phyloP scores from a whole-genome alignment of 2,113 vertebrate genomes.

The Otolemur garnettii region DNA sequence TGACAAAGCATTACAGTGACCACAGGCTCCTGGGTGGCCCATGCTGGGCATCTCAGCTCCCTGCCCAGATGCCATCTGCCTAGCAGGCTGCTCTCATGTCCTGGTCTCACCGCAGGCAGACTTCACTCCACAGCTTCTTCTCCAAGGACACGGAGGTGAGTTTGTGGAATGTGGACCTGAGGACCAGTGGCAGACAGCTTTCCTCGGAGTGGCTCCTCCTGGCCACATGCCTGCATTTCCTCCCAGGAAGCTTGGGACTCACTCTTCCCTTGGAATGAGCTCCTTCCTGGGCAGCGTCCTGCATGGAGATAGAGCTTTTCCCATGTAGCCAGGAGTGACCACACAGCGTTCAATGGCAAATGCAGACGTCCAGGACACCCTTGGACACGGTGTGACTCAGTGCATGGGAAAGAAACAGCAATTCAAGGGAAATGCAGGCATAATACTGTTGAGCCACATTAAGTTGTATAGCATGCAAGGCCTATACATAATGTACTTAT shows the following conservation, averaged over 20 bases:
- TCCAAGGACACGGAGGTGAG: not conserved
- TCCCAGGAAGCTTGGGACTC: not conserved
- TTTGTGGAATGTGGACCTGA: not conserved
- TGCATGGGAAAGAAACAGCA: not conserved
- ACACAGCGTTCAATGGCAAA: not conserved
- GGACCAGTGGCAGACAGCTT: not conserved
- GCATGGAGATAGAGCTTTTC: not conserved
- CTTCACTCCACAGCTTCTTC: not conserved
- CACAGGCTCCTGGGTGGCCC: accelerated
- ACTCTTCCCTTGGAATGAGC: not conserved
- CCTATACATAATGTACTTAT: not conserved
- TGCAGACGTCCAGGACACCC: not conserved
- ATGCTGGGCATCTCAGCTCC: accelerated
- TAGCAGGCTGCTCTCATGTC: not conserved
- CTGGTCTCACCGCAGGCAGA: not conserved
- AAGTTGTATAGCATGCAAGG: not conserved
- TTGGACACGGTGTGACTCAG: not conserved
- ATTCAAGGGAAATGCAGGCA: not conserved
- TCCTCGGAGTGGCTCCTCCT: not conserved
- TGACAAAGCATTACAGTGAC: not conserved
- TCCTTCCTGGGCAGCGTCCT: not conserved
- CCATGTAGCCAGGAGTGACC: not conserved
- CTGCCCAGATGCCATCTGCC: not conserved
- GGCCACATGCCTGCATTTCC: not conserved
- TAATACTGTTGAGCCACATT: not conserved